Conservation (phyloP, 92 coral and sea anemone species). For the Epizoanthus ramosus region DNA sequence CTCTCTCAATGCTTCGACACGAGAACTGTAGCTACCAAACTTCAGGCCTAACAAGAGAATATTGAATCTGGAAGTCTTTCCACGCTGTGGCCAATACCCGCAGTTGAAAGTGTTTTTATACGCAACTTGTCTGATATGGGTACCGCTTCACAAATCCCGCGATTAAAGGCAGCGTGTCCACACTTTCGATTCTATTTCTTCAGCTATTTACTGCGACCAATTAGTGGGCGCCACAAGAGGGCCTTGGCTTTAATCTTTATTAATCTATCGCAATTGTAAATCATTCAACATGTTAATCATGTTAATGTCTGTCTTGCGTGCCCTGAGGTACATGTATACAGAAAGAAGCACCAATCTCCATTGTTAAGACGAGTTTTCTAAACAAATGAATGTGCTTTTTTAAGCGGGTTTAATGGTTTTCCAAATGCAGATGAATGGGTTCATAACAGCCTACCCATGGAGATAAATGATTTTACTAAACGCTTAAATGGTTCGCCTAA, state of each 20-base stretch:
- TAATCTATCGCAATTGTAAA: slow-evolving; percentile 23
- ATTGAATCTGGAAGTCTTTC: background rate
- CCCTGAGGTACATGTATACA: background rate
- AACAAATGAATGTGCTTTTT: slow-evolving; percentile 28
- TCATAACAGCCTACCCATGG: background rate
- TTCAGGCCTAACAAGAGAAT: background rate
- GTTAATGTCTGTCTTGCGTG: slow-evolving; percentile 6
- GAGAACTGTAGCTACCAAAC: background rate
- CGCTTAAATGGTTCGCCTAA: background rate
- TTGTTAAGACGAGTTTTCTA: background rate
- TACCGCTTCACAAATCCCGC: background rate
- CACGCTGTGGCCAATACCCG: background rate
- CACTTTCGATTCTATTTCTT: background rate
- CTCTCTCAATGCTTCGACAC: background rate
- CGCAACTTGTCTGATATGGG: background rate
- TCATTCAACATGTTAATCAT: slow-evolving; percentile 21
- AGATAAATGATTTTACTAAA: slow-evolving; percentile 12
- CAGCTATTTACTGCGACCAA: background rate
- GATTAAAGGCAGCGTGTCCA: background rate
- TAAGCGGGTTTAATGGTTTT: slow-evolving; percentile 3
- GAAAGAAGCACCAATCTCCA: background rate
- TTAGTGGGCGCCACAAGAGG: background rate
- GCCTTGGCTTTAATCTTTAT: slow-evolving; percentile 7
- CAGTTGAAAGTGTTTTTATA: background rate
- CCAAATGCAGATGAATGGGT: background rate